A percentile compares a stretch with the other conserved stretches of the same genome.
Evolutionary conservation across 2,797 vertebrate species (phyloP).

Genomic region (Eospalax fontanierii): DNA sequence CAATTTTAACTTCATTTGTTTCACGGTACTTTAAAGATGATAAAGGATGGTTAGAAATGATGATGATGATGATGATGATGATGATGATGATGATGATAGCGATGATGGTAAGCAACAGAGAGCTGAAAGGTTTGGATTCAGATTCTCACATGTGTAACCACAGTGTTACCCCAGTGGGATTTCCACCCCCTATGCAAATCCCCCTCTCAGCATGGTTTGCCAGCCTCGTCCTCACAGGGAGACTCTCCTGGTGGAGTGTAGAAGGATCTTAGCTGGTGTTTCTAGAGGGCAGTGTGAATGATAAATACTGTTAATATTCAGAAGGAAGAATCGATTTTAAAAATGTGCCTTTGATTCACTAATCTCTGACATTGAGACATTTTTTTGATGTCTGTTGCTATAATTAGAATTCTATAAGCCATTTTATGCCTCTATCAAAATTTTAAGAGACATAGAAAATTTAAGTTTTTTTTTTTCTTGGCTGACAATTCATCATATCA

Average conservation of each 20-base stretch:
- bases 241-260: neutral
- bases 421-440: conserved; percentile 85
- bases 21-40: neutral
- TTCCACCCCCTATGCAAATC: neutral
- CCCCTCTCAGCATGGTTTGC: neutral
- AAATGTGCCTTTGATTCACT: conserved; percentile 87
- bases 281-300: conserved; percentile 82
- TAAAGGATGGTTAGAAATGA: neutral
- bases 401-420: conserved; percentile 85
- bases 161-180: neutral
- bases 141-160: fast-evolving
- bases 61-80: too few species aligned
- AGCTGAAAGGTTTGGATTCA: neutral
- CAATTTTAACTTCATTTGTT: neutral
- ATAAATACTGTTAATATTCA: conserved; percentile 87
- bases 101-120: fast-evolving
- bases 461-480: conserved; percentile 60
- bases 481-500: conserved; percentile 82
- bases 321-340: conserved; percentile 87
- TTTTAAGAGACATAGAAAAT: conserved; percentile 84
- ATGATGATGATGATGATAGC: neutral
- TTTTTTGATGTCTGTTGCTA: conserved; percentile 82
- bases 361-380: conserved; percentile 87
- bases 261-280: conserved; percentile 59
- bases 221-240: neutral